These are phyloP conservation scores for Gonioctena quinquepunctata DNA, from an alignment of 1,140 invertebrate species.

Conservation along the genomic window DNA sequence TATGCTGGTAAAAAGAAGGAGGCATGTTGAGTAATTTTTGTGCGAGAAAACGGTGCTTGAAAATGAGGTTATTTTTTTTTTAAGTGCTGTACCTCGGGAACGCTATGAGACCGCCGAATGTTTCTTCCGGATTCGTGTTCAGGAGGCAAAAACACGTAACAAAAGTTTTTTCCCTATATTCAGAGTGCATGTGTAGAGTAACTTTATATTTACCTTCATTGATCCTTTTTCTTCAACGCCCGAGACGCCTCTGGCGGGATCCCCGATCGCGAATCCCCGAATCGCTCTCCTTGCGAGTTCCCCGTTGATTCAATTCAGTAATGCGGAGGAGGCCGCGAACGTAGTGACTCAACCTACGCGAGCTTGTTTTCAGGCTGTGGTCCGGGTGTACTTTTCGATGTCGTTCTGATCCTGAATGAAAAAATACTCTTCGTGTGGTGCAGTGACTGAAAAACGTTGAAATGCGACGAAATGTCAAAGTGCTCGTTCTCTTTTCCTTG, in stretches of 20 bases:
- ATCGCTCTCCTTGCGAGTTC: not conserved
- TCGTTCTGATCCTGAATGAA: not conserved
- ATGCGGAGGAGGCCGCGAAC: not conserved
- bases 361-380: not conserved
- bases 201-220: no score
- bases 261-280: not conserved
- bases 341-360: not conserved
- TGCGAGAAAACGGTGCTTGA: no score
- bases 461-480: slow-evolving; percentile 59
- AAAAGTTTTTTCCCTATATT: no score
- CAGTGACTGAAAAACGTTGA: slow-evolving; percentile 15
- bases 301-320: not conserved
- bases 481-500: slow-evolving; percentile 57
- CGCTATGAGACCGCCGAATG: no score
- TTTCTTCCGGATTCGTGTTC: no score
- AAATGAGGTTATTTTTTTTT: no score
- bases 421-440: not conserved
- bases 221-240: not conserved
- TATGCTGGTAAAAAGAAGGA: no score
- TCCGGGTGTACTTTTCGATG: not conserved
- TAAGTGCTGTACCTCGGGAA: no score
- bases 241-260: slow-evolving; percentile 4
- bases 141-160: no score
- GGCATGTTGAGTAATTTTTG: no score
- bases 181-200: no score